These are phyloP conservation scores for Machimus rusticus DNA, from an alignment of 2,888 invertebrate genomes.

Conservation along the genomic window DNA sequence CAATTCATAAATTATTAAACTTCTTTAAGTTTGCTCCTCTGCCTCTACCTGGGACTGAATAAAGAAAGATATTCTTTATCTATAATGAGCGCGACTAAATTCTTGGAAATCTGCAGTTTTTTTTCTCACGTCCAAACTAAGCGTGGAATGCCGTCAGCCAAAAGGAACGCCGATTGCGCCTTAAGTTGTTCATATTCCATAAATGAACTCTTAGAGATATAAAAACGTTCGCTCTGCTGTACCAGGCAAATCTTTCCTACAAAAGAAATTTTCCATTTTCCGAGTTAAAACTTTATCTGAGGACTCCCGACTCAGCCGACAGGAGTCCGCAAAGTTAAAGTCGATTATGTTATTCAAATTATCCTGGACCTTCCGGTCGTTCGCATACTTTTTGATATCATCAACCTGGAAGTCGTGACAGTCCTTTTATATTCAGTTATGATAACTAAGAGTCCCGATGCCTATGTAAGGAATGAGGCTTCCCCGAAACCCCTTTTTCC, in stretches of 20 bases:
- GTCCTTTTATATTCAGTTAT: slow-evolving; percentile 10
- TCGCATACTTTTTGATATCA: slow-evolving; percentile 1
- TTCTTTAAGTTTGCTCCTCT: background rate
- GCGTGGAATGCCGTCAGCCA: background rate
- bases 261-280: background rate
- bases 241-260: background rate
- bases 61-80: background rate
- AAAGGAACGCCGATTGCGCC: background rate
- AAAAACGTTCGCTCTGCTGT: background rate
- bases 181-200: background rate
- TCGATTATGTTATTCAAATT: slow-evolving; percentile 29
- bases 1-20: background rate
- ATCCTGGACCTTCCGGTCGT: slow-evolving; percentile 17
- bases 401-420: background rate
- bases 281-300: background rate
- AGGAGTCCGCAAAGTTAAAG: background rate
- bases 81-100: background rate
- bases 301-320: background rate
- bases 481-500: background rate
- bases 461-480: background rate
- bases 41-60: background rate
- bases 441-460: background rate
- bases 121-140: background rate
- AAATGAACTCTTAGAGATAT: background rate
- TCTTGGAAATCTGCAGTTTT: background rate